Evolutionary conservation across 2,113 vertebrate species (phyloP), one percentile per base, ranked within the genome.

Genomic region (Bos javanicus): DNA sequence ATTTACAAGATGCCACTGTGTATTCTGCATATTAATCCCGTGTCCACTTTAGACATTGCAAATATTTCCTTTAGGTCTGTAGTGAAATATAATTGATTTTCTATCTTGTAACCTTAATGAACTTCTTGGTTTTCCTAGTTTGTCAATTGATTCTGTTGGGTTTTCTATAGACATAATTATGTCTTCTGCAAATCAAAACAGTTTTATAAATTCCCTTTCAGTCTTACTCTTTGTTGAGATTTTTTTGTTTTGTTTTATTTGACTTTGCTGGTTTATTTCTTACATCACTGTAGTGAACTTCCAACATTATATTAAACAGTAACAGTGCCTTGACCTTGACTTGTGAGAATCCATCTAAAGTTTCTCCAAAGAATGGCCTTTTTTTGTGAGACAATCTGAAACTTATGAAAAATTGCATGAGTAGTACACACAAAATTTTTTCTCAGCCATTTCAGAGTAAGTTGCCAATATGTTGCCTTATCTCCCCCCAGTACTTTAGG

Each of bases 11-110:
- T 87, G 81, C 94, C 36, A 82, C 60, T 91, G 23, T 80, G 48
- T 90, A 80, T 86, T 94, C 57, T 71, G 39, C 28, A 88, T 74
- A 46, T 82, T 94, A 80, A 87, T n/a, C 30, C 30, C 39, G 52
- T 59, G 15, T 86, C 28, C 50, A 87, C 50, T 87, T 87, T 62
- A 93, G 43, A 91, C 50, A 62, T 26, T 90, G 88, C 81, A 97
- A 95, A 91, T 95, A 48, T 94, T 92, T 87, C 48, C 59, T 91
- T 94, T 86, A 76, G 67, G 54, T 46, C 57, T 96, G 19, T 64
- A 50, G 74, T 94, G 23, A 50, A 92, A 90, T 76, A 86, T 23
- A 82, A 83, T 92, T 92, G 87, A 94, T 95, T 96, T 96, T 91
- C 60, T 81, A 93, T 74, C 91, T 48, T 43, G 64, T 0, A 57